These are phyloP conservation scores for Callithrix jacchus DNA, from an alignment of 2,113 vertebrate species.

Conservation along the genomic window DNA sequence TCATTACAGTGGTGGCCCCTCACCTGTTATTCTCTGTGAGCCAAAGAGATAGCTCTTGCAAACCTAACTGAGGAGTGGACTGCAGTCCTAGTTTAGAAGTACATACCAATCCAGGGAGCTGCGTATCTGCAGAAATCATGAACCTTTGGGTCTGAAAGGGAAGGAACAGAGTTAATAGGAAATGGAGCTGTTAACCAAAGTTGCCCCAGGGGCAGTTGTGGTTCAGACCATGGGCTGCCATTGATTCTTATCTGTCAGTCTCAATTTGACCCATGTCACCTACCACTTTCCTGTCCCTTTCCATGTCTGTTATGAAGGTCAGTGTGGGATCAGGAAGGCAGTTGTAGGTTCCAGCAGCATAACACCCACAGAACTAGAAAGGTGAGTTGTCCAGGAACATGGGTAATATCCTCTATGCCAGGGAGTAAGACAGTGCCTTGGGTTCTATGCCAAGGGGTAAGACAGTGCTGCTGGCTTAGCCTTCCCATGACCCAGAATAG, in stretches of 20 bases:
- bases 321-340: neutral
- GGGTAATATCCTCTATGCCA: neutral
- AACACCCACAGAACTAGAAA: neutral
- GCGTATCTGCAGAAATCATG: conserved; percentile 74
- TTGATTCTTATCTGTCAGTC: neutral
- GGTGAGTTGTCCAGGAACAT: neutral
- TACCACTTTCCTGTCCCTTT: neutral
- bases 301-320: neutral
- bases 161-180: neutral
- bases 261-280: neutral
- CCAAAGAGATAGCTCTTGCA: neutral
- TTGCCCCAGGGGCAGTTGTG: neutral
- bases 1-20: neutral
- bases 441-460: neutral
- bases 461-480: neutral
- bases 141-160: conserved; percentile 86
- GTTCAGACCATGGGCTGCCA: neutral
- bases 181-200: neutral
- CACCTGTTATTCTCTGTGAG: neutral
- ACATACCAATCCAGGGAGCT: conserved; percentile 87
- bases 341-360: neutral
- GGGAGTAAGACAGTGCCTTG: neutral
- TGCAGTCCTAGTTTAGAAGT: neutral
- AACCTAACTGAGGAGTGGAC: neutral
- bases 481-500: neutral